Percentiles rank a stretch among this genome's conserved stretches.
These are phyloP conservation scores for Glareola pratincola DNA, from an alignment of 2,113 vertebrate species.

Conservation along the genomic window DNA sequence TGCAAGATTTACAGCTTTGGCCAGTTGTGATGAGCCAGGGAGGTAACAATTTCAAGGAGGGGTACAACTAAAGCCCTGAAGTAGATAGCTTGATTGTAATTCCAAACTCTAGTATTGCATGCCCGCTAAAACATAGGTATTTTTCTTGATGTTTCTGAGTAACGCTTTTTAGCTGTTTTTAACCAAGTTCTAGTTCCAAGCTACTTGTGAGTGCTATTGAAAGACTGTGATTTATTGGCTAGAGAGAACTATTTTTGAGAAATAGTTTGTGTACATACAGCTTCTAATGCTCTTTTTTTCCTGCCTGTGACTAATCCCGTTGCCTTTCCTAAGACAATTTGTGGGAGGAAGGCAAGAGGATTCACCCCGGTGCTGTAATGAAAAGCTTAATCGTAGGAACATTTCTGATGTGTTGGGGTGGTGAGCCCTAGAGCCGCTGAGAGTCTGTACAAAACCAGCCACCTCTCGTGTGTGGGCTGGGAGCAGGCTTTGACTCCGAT, in stretches of 20 bases:
- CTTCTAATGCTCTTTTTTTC: constrained; percentile 25
- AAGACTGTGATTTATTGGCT: background rate
- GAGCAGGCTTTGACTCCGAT: background rate
- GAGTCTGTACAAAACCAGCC: background rate
- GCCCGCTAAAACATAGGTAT: background rate
- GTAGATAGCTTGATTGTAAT: background rate
- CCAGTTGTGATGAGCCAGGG: background rate
- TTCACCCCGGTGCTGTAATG: background rate
- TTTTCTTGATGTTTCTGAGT: background rate
- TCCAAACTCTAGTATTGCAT: background rate
- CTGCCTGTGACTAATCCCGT: constrained; percentile 37
- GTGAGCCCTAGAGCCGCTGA: background rate
- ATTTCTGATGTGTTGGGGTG: background rate
- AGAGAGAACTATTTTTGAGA: constrained; percentile 8
- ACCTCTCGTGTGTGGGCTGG: background rate
- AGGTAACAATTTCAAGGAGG: background rate
- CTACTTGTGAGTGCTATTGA: background rate
- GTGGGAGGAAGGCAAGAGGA: constrained; percentile 12
- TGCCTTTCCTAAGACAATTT: constrained; percentile 21
- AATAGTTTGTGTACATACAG: constrained; percentile 6
- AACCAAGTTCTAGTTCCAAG: background rate
- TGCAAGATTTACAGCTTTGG: constrained; percentile 1
- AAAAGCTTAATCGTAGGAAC: background rate
- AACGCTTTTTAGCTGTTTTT: background rate
- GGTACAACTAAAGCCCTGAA: background rate